These are phyloP conservation scores for Amniataba percoides DNA, from an alignment of 2,797 vertebrate species.

Conservation along the genomic window DNA sequence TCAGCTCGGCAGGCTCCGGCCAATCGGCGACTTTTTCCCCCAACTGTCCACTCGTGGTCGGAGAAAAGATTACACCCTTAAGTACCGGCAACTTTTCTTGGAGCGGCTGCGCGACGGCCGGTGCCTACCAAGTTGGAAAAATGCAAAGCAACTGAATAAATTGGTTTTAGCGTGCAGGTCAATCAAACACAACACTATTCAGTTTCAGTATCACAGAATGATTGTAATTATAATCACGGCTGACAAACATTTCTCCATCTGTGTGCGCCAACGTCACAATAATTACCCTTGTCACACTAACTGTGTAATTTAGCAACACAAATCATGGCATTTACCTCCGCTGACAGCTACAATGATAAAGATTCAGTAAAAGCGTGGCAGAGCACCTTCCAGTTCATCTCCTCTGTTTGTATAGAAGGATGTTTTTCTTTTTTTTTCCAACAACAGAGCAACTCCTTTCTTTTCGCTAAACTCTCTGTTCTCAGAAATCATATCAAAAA, in stretches of 20 bases:
- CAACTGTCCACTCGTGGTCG: constrained; percentile 51
- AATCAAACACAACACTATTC: constrained; percentile 71
- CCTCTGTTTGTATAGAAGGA: constrained; percentile 81
- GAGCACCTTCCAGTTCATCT: constrained; percentile 82
- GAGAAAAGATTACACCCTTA: constrained; percentile 31
- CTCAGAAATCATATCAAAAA: constrained; percentile 87
- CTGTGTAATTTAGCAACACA: constrained; percentile 78
- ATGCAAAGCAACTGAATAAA: constrained; percentile 48
- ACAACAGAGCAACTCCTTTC: constrained; percentile 82
- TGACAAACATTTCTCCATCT: constrained; percentile 76
- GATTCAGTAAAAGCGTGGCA: constrained; percentile 75
- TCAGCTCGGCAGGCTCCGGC: constrained; percentile 55
- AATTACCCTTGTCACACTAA: constrained; percentile 79
- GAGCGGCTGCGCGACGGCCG: not conserved
- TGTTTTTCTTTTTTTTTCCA: constrained; percentile 37
- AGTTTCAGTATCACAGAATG: constrained; percentile 67
- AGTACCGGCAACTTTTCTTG: constrained; percentile 40
- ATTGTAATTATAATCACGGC: constrained; percentile 75
- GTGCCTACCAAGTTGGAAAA: constrained; percentile 34
- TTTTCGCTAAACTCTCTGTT: constrained; percentile 84
- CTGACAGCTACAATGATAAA: constrained; percentile 75
- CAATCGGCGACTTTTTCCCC: constrained; percentile 64
- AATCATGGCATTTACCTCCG: constrained; percentile 70
- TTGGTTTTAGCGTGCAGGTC: constrained; percentile 70
- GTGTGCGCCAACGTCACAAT: constrained; percentile 71